Conservation (phyloP, 2,888 invertebrate genomes). For the Mongoloraphidia duomilia region DNA sequence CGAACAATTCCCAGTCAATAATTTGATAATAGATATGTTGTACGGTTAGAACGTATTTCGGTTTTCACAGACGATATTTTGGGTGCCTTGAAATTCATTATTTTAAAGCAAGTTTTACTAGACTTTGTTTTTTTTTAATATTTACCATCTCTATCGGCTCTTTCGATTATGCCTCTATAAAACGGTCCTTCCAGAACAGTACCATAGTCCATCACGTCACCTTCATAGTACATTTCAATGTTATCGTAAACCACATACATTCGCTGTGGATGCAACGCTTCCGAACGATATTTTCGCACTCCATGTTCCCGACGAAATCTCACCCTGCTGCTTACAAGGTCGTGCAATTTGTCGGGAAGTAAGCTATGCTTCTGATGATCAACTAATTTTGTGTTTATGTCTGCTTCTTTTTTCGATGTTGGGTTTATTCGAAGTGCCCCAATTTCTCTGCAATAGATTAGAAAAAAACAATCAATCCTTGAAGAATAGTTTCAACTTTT, state of each 20-base stretch:
- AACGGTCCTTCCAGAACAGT: slow-evolving; percentile 42
- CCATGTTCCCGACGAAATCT: slow-evolving; percentile 34
- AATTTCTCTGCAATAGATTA: slow-evolving; percentile 39
- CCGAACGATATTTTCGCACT: slow-evolving; percentile 25
- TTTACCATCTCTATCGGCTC: slow-evolving; percentile 29
- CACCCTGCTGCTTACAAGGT: slow-evolving; percentile 46
- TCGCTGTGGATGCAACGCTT: slow-evolving; percentile 46
- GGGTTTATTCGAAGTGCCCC: slow-evolving; percentile 33
- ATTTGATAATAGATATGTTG: no score
- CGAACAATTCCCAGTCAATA: no score
- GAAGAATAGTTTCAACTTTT: no score
- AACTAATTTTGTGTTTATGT: slow-evolving; percentile 37
- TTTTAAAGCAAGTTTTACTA: slow-evolving; percentile 1
- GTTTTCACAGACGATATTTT: no score
- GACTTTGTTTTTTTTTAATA: slow-evolving; percentile 19
- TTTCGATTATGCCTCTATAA: slow-evolving; percentile 47
- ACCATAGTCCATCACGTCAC: slow-evolving; percentile 42
- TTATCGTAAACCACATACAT: slow-evolving; percentile 59
- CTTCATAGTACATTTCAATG: slow-evolving; percentile 51
- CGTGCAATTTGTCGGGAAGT: slow-evolving; percentile 54
- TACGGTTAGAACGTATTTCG: no score
- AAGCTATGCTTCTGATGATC: slow-evolving; percentile 47
- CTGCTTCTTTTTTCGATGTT: slow-evolving; percentile 32
- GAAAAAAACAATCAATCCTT: no score
- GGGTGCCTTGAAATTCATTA: not conserved